Conservation (phyloP, 1,140 invertebrate species). For the Ostrea edulis region DNA sequence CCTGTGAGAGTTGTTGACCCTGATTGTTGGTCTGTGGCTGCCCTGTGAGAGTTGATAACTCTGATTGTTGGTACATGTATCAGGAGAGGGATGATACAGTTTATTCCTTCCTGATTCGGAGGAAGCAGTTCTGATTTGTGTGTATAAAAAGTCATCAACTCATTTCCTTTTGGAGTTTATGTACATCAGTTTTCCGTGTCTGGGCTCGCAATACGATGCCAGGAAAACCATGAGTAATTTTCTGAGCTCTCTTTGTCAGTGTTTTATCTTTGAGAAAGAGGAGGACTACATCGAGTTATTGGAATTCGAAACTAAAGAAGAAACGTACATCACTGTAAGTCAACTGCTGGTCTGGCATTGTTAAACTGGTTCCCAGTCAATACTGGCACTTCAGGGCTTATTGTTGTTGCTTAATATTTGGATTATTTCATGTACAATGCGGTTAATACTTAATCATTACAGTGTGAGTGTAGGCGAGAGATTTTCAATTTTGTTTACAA, state of each 20-base stretch:
- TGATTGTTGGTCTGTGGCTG: background rate
- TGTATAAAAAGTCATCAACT: background rate
- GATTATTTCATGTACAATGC: background rate
- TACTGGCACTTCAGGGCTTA: background rate
- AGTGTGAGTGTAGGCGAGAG: background rate
- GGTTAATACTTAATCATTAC: background rate
- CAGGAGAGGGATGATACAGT: background rate
- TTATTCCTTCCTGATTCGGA: constrained; percentile 10
- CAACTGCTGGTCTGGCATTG: background rate
- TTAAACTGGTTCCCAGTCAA: background rate
- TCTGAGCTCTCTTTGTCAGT: background rate
- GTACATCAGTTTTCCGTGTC: background rate
- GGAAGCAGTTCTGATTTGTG: constrained; percentile 19
- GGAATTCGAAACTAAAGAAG: constrained; percentile 17
- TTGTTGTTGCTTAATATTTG: background rate
- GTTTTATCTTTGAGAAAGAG: constrained; percentile 1
- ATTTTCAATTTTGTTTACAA: background rate
- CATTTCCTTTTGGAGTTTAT: background rate
- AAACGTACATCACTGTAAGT: background rate
- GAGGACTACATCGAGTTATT: constrained; percentile 18
- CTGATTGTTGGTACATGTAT: background rate
- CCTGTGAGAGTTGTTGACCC: background rate
- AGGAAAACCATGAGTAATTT: constrained; percentile 25
- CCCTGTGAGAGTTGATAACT: background rate
- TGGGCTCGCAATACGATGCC: background rate